Evolutionary conservation across 2,888 invertebrate species (phyloP).

Genomic region (Euphydryas editha): DNA sequence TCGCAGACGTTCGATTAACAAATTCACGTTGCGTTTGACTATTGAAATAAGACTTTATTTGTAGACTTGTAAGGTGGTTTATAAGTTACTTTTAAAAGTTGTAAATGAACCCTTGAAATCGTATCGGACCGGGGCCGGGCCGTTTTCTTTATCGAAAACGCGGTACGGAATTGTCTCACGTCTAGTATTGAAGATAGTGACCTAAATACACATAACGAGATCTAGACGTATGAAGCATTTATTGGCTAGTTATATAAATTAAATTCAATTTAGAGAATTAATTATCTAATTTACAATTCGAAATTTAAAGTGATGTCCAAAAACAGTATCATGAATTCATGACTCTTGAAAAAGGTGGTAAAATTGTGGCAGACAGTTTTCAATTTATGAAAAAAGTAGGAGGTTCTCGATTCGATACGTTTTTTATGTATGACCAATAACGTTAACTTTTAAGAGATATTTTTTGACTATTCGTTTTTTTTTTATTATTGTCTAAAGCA

Average conservation of each 20-base stretch:
- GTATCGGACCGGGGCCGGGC: conserved; percentile 27
- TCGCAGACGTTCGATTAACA: conserved; percentile 9
- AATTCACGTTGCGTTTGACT: not conserved
- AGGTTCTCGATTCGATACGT: no score
- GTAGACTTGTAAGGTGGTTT: not conserved
- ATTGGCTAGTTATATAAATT: conserved; percentile 1
- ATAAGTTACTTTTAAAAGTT: not conserved
- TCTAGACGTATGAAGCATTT: conserved; percentile 18
- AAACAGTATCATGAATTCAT: not conserved
- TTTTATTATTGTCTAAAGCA: no score
- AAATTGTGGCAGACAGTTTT: not conserved
- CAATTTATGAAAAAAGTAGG: no score
- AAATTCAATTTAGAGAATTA: not conserved
- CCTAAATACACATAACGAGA: conserved; percentile 32
- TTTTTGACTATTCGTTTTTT: no score
- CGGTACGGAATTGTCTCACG: conserved; percentile 33
- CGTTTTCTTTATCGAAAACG: conserved; percentile 39
- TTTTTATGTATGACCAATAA: no score
- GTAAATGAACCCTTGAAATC: conserved; percentile 36
- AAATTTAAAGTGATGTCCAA: not conserved
- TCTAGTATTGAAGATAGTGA: conserved; percentile 35
- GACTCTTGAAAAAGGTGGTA: not conserved
- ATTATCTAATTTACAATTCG: not conserved
- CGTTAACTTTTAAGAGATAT: no score
- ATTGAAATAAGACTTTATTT: conserved; percentile 8